Evolutionary conservation across 2,888 invertebrate genomes (phyloP), one percentile per base, ranked within the genome.

Genomic region (Ceramica pisi): DNA sequence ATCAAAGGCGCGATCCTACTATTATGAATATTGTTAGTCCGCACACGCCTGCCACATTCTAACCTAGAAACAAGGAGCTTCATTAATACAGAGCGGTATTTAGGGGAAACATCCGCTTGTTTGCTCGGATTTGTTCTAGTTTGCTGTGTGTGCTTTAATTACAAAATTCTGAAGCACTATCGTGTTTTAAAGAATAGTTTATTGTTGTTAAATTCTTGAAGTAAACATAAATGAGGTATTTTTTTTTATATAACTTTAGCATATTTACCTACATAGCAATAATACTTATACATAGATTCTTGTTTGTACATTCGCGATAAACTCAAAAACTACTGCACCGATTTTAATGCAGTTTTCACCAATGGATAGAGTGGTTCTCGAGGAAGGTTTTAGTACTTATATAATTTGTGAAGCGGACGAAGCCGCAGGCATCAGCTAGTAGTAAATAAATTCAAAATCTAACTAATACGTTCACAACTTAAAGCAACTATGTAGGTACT

Each of bases 1-100:
- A 83, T 84, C 84, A 84, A 84, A 84, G 81, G 50, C 66, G 61
- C 21, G 57, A 50, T 71, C 67, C 71, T 83, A 84, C 81, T 84
- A 84, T 84, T 75, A 63, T 60, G 69, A 76, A 84, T 73, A 84
- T 82, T 84, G 78, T 81, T 64, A 63, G 66, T 74, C 51, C 59
- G 64, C 69, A 66, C 68, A 48, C 70, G 78, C 59, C 53, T 66
- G 57, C 65, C 65, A 67, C 75, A 82, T 76, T 82, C 68, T 71
- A 76, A 71, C 81, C 79, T 65, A 74, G 64, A 78, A 74, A 78
- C 71, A 80, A 79, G 59, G 61, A 75, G 71, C 77, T 79, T 81
- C 79, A 79, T 82, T 82, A 83, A 83, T 83, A 82, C 67, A 75
- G 65, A 72, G 67, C 64, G 69, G 64, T 70, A 65, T 78, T 71